phyloP scores from a whole-genome alignment of 2,797 vertebrate genomes.

The Falco columbarius region DNA sequence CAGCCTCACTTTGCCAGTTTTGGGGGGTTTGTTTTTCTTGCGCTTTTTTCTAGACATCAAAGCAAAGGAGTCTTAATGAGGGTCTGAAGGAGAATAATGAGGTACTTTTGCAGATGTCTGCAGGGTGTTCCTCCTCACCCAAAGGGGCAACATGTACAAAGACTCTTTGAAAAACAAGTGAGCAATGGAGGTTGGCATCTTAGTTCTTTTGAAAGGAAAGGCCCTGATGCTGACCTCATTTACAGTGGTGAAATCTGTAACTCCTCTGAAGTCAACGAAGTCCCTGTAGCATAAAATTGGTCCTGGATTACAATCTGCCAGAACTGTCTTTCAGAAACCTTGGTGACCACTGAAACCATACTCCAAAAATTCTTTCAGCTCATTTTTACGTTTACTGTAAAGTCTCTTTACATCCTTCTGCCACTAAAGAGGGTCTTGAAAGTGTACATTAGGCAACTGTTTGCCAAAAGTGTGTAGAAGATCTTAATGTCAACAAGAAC shows the following conservation, averaged over 20 bases:
- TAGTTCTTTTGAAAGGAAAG: conserved; percentile 26
- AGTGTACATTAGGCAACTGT: background rate
- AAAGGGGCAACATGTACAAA: conserved; percentile 59
- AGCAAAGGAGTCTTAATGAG: conserved; percentile 67
- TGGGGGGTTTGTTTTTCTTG: conserved; percentile 24
- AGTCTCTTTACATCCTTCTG: background rate
- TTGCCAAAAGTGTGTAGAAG: background rate
- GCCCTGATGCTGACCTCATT: conserved; percentile 45
- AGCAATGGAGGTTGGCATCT: conserved; percentile 50
- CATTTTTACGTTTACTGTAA: background rate
- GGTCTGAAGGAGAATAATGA: conserved; percentile 68
- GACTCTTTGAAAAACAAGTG: conserved; percentile 65
- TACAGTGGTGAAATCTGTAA: conserved; percentile 39
- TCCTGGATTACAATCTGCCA: background rate
- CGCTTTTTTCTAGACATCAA: conserved; percentile 14
- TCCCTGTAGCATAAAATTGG: conserved; percentile 48
- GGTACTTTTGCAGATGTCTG: conserved; percentile 63
- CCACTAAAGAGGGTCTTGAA: background rate
- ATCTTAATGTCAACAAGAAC: background rate
- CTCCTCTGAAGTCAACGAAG: conserved; percentile 30
- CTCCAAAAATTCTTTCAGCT: background rate
- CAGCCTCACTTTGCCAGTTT: background rate
- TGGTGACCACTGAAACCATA: background rate
- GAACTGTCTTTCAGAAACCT: background rate
- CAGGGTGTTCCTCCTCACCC: conserved; percentile 58